Conservation (phyloP, 2,797 vertebrate genomes). For the Propithecus deckenii region DNA sequence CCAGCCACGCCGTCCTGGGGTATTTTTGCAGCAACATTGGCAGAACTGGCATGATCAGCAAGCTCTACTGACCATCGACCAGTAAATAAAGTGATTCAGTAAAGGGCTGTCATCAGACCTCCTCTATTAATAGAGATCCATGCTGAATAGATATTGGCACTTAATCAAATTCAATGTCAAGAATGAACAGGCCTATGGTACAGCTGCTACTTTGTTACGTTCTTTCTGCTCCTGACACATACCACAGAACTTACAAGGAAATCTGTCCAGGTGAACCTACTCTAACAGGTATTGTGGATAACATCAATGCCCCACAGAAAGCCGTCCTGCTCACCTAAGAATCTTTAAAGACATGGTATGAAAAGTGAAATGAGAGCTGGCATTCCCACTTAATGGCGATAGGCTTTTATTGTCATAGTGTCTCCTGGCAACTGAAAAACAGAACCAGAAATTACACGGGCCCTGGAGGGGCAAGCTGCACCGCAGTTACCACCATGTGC, state of each 20-base stretch:
- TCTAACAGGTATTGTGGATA: not conserved
- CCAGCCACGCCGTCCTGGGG: accelerated
- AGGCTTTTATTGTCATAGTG: not conserved
- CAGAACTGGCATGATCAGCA: not conserved
- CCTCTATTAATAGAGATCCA: not conserved
- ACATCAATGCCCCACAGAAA: not conserved
- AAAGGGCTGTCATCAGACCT: not conserved
- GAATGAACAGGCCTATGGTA: not conserved
- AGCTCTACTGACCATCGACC: not conserved
- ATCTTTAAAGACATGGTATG: not conserved
- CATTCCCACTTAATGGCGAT: not conserved
- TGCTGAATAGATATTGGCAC: not conserved
- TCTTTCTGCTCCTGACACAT: not conserved
- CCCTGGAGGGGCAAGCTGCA: not conserved
- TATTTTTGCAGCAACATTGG: not conserved
- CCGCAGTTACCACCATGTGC: not conserved
- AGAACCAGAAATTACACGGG: not conserved
- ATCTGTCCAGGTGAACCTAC: not conserved
- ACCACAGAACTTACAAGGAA: not conserved
- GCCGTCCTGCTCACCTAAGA: not conserved
- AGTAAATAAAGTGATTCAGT: not conserved
- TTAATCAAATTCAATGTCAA: not conserved
- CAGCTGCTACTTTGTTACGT: not conserved
- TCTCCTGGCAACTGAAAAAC: not conserved
- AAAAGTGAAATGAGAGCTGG: slow-evolving; percentile 23